A percentile compares a stretch with the other conserved stretches of the same genome.
Conservation (phyloP, 2,797 vertebrate genomes). For the Lophotriccus pileatus region DNA sequence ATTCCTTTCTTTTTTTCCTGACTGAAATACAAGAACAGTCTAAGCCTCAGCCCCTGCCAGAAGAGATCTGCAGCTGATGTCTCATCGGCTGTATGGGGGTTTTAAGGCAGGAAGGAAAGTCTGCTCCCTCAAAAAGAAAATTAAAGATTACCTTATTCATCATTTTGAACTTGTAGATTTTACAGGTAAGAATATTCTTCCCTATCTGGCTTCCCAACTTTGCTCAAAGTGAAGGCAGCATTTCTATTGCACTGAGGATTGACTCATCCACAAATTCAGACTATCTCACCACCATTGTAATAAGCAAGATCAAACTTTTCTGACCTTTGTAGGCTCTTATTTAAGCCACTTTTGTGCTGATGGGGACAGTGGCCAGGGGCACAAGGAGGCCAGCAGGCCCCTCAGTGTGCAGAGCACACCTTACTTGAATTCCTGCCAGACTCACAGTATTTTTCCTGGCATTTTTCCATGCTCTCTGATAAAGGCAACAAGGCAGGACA, state of each 20-base stretch:
- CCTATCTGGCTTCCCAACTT: background rate
- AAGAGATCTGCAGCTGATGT: background rate
- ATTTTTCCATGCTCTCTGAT: background rate
- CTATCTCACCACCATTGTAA: background rate
- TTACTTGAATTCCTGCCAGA: background rate
- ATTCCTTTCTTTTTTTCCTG: background rate
- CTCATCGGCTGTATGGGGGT: background rate
- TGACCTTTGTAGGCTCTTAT: background rate
- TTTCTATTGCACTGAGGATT: background rate
- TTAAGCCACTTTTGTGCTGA: background rate
- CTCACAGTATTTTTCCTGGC: background rate
- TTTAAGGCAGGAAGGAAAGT: background rate
- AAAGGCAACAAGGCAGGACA: background rate
- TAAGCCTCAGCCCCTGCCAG: background rate
- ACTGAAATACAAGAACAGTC: background rate
- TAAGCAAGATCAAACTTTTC: background rate
- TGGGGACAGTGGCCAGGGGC: background rate
- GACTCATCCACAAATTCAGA: background rate
- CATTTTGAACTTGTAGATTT: background rate
- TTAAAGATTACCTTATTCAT: background rate
- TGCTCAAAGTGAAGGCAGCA: background rate
- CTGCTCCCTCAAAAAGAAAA: no score
- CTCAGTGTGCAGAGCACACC: fast-evolving
- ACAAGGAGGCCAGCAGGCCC: background rate
- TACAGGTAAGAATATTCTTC: background rate